These are phyloP conservation scores for Catocala nupta DNA, from an alignment of 2,888 invertebrate species.

Conservation along the genomic window DNA sequence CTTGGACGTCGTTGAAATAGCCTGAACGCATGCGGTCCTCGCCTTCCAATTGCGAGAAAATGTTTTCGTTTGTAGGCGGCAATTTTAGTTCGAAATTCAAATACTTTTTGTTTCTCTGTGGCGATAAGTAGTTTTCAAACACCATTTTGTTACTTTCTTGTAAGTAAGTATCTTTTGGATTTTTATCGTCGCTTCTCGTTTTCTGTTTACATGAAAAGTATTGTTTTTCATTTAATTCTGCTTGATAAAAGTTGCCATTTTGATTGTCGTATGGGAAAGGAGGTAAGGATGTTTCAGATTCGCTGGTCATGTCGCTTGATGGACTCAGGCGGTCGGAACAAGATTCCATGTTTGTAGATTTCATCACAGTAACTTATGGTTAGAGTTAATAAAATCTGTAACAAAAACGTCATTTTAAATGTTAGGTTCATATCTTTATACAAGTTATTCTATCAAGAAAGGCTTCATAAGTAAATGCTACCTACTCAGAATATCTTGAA, in stretches of 20 bases:
- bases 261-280: conserved; percentile 78
- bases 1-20: conserved; percentile 70
- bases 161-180: conserved; percentile 70
- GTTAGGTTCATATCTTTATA: no score
- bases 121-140: conserved; percentile 75
- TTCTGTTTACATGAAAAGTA: conserved; percentile 79
- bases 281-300: conserved; percentile 80
- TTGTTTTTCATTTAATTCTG: conserved; percentile 75
- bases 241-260: conserved; percentile 72
- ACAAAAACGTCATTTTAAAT: conserved; percentile 10
- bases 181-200: conserved; percentile 66
- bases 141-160: conserved; percentile 78
- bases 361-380: conserved; percentile 65
- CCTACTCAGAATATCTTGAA: no score
- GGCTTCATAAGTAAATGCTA: no score
- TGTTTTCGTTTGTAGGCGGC: conserved; percentile 75
- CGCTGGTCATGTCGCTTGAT: conserved; percentile 80
- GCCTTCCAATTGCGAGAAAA: conserved; percentile 76
- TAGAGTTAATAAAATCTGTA: conserved; percentile 22
- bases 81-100: conserved; percentile 83
- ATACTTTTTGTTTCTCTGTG: conserved; percentile 78
- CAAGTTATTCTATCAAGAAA: no score
- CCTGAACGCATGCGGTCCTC: conserved; percentile 74
- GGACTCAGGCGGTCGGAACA: conserved; percentile 82
- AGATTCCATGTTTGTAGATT: conserved; percentile 83